Base-by-base conservation (phyloP, 2,113 vertebrate species). In the Alaudala cheleensis region DNA sequence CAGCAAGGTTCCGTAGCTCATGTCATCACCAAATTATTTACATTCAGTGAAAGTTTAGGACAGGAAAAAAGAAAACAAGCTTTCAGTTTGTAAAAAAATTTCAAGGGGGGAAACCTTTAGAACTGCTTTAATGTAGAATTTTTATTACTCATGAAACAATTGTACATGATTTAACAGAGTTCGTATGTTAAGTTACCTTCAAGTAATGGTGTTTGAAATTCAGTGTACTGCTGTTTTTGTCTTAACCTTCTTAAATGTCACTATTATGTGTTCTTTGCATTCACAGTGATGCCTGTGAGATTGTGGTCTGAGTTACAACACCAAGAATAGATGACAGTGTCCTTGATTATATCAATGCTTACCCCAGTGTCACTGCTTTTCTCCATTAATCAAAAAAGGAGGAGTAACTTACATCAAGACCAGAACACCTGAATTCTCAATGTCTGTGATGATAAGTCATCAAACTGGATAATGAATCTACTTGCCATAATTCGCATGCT, bases 311-410 rank as follows among this genome's bases (percentile, higher is more conserved):
- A 31, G 14, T 58, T 77, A 49, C 90, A 81, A 95, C 33, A 91
- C 58, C 73, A 71, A 82, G 85, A 93, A 95, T 31, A 94, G 73
- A 82, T 90, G 83, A 93, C 66, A 81, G 21, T 64, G 54, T 86
- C 79, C 80, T 93, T 49, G 57, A 74, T 95, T 95, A 60, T 93
- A 77, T 53, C 92, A 81, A 69, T 66, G 79, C n/a, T 85, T 95
- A 49, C 76, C 66, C 42, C 86, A 71, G 91, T 28, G 13, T 81
- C 20, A 57, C 44, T 89, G 69, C 57, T 40, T 22, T 70, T 92
- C 65, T 90, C 90, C 87, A 79, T 90, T 84, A 86, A 82, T 94
- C 92, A 93, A 70, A 90, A 94, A 92, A 81, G 73, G 53, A 94
- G 74, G 33, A 74, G 44, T 69, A 69, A 71, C 81, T 91, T 85